Conservation (phyloP, 2,113 vertebrate species). For the Antechinus flavipes region DNA sequence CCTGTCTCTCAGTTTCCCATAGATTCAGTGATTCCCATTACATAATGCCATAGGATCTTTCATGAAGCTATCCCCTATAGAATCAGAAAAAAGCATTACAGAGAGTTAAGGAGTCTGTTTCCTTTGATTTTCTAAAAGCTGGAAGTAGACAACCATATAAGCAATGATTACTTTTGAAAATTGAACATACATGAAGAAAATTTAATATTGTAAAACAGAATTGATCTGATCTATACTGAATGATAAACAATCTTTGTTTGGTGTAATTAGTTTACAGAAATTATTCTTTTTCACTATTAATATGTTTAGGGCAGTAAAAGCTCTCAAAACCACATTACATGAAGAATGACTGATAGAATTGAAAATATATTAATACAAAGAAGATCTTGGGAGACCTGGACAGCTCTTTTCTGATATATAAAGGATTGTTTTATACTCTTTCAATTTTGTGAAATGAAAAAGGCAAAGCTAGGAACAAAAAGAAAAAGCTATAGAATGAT, state of each 20-base stretch:
- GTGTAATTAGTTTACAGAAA: conserved; percentile 39
- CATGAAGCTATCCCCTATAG: neutral
- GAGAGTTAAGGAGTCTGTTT: neutral
- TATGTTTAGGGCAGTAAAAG: conserved; percentile 10
- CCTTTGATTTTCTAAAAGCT: conserved; percentile 28
- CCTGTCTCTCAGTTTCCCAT: neutral
- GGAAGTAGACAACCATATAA: neutral
- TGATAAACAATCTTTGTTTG: conserved; percentile 20
- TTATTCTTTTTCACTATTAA: conserved; percentile 29
- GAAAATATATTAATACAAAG: neutral
- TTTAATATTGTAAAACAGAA: conserved; percentile 23
- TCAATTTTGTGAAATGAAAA: conserved; percentile 16
- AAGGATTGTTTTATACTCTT: neutral
- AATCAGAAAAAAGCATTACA: too few species aligned
- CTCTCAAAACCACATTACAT: neutral
- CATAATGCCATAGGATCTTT: neutral
- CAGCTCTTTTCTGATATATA: conserved; percentile 11
- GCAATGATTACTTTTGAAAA: conserved; percentile 30
- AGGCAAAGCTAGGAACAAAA: neutral
- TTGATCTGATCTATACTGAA: conserved; percentile 8
- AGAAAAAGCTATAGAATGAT: neutral
- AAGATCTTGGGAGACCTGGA: conserved; percentile 14
- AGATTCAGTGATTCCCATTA: too few species aligned
- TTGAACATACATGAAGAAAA: conserved; percentile 18
- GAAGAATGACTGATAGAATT: conserved; percentile 17